Conservation (phyloP, 2,113 vertebrate genomes). For the Pomatostomus ruficeps region DNA sequence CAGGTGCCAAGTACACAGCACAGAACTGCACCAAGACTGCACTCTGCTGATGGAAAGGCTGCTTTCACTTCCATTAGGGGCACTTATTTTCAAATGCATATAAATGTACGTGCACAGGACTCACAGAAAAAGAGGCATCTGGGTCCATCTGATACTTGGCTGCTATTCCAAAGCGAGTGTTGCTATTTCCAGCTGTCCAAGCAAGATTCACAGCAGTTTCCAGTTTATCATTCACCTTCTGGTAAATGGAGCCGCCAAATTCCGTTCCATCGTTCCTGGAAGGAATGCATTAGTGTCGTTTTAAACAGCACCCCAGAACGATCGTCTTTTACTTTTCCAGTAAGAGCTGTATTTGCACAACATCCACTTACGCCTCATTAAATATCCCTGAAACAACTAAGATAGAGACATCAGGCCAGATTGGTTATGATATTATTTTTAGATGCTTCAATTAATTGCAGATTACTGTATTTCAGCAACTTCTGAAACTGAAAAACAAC, state of each 20-base stretch:
- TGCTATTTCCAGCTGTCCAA: conserved; percentile 98
- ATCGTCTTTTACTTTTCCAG: background rate
- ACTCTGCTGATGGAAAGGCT: background rate
- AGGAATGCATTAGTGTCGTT: background rate
- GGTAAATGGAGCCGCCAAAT: conserved; percentile 97
- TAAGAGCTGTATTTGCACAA: background rate
- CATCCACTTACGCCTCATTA: background rate
- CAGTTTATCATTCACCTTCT: conserved; percentile 95
- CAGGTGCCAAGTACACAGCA: background rate
- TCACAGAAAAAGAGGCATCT: conserved; percentile 92
- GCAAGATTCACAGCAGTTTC: conserved; percentile 95
- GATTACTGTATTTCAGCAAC: background rate
- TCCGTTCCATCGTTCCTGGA: conserved; percentile 94
- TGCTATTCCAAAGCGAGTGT: conserved; percentile 96
- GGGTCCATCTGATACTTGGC: conserved; percentile 96
- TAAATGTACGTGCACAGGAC: conserved; percentile 23
- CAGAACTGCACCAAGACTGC: fast-evolving
- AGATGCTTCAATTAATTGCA: background rate
- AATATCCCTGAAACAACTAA: background rate
- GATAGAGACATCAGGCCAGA: background rate
- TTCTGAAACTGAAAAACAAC: background rate
- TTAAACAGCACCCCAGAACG: background rate
- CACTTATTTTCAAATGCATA: background rate
- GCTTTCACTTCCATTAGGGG: background rate
- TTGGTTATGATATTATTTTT: background rate